phyloP scores from a whole-genome alignment of 1,140 invertebrate species.

The Idris sp. region DNA sequence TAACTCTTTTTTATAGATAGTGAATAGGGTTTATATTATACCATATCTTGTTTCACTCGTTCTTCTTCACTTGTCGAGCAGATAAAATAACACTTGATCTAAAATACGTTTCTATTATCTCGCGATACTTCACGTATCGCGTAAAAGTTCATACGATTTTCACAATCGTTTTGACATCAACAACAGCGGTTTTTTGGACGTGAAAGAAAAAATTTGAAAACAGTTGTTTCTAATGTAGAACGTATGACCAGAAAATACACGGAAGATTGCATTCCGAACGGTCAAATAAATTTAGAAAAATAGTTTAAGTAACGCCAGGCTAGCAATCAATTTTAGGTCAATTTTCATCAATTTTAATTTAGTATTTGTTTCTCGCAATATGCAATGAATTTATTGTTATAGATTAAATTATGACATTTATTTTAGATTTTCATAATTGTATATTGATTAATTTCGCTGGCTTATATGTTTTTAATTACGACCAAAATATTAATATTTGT shows the following conservation, averaged over 20 bases:
- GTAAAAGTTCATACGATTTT: too few species aligned
- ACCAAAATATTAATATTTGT: too few species aligned
- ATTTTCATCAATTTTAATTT: slow-evolving; percentile 38
- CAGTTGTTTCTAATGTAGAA: slow-evolving; percentile 34
- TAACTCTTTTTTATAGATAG: too few species aligned
- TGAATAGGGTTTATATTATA: too few species aligned
- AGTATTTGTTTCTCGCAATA: slow-evolving; percentile 2
- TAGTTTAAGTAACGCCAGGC: slow-evolving; percentile 10
- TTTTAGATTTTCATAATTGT: not conserved
- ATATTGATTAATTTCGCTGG: slow-evolving; percentile 2
- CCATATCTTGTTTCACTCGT: too few species aligned
- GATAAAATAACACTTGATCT: slow-evolving; percentile 3
- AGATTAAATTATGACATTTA: not conserved
- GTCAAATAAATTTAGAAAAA: slow-evolving; percentile 37
- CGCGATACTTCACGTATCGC: too few species aligned
- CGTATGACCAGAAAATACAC: slow-evolving; percentile 5
- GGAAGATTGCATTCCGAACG: not conserved
- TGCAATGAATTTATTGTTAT: slow-evolving; percentile 3
- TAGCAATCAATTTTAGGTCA: slow-evolving; percentile 16
- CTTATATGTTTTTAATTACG: too few species aligned
- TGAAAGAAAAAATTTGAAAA: slow-evolving; percentile 18
- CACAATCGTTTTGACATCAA: slow-evolving; percentile 29
- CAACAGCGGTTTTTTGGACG: slow-evolving; percentile 11
- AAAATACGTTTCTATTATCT: slow-evolving; percentile 13
- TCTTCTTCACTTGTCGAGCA: not conserved